These are phyloP conservation scores for Zhengitettix transpicula DNA, from an alignment of 2,888 invertebrate species.

Conservation along the genomic window DNA sequence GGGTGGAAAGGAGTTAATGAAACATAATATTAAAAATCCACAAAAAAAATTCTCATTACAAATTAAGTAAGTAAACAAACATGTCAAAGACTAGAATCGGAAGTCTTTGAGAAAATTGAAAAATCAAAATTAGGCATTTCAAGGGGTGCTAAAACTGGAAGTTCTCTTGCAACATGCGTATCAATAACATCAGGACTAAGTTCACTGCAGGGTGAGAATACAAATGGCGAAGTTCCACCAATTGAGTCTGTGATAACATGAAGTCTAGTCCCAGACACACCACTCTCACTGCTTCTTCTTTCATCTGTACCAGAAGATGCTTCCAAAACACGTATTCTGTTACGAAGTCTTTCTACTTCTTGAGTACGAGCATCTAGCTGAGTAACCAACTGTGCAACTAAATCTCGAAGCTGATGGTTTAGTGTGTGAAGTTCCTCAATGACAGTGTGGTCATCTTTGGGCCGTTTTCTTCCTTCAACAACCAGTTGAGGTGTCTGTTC, in stretches of 20 bases:
- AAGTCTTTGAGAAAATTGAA: conserved; percentile 13
- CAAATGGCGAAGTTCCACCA: conserved; percentile 18
- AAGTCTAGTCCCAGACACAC: conserved; percentile 1
- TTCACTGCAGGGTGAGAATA: conserved; percentile 20
- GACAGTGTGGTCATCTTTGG: conserved; percentile 42
- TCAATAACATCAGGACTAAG: conserved; percentile 14
- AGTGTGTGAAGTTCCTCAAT: conserved; percentile 49
- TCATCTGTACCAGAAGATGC: conserved; percentile 1
- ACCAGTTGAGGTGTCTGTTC: neutral
- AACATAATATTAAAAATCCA: too few species aligned
- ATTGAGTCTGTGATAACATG: conserved; percentile 12
- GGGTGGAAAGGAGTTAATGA: too few species aligned
- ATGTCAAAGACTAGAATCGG: neutral
- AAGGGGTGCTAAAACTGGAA: conserved; percentile 38
- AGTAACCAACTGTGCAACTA: conserved; percentile 39
- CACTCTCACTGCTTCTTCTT: neutral
- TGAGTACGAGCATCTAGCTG: conserved; percentile 48
- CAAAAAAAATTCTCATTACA: too few species aligned
- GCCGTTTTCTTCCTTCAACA: conserved; percentile 28
- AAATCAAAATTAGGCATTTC: conserved; percentile 45
- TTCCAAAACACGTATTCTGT: conserved; percentile 7
- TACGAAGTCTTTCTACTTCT: conserved; percentile 40
- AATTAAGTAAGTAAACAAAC: too few species aligned
- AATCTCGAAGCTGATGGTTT: conserved; percentile 41
- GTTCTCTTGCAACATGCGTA: conserved; percentile 14